Evolutionary conservation across 2,888 invertebrate species (phyloP), one percentile per base, ranked within the genome.

Genomic region (Oscheius sp.): DNA sequence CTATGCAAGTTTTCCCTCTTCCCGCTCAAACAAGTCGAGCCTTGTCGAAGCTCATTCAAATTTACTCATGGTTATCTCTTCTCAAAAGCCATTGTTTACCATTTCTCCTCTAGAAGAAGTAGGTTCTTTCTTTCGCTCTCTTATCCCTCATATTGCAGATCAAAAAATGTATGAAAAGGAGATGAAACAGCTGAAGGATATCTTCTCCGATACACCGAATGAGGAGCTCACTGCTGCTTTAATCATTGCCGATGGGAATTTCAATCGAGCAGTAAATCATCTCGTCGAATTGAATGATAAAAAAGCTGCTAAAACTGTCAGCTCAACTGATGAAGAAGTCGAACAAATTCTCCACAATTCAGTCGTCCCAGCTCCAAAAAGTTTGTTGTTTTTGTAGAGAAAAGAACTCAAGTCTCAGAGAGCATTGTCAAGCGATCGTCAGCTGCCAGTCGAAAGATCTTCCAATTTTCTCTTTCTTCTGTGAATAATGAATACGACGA

Each of bases 191-290:
- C 25, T 48, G 48, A 48, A 23, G 25, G 20, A 10, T 20, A 20
- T 48, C 48, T 29, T 61, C 15, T 23, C 39, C 12, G 61, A 39
- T 20, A 39, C 20, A 8, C 1, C 42, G 12, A 29, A 61, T 39
- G 61, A 42, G 20, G 61, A 37, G 25, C 20, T 64, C 34, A 25
- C 31, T n/a, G n/a, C 12, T 2, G 64, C 64, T 23, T 33, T 64
- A 27, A 31, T 5, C 8, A 42, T 39, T 8, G 39, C 39, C 8
- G 65, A 53, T 37, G 65, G 65, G n/a, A 53, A 65, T 42, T 6
- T 65, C 10, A 37, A 23, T n/a, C 52, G 65, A 12, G 65, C 65
- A n/a, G 42, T 46, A 33, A 65, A 65, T 17, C 52, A 46, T n/a
- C 8, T 68, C 15, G 61, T 65, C 31, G 25, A 65, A n/a, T 2